Percentiles rank a stretch among this genome's conserved stretches.
phyloP scores from a whole-genome alignment of 2,113 vertebrate genomes.

The Electrona antarctica region DNA sequence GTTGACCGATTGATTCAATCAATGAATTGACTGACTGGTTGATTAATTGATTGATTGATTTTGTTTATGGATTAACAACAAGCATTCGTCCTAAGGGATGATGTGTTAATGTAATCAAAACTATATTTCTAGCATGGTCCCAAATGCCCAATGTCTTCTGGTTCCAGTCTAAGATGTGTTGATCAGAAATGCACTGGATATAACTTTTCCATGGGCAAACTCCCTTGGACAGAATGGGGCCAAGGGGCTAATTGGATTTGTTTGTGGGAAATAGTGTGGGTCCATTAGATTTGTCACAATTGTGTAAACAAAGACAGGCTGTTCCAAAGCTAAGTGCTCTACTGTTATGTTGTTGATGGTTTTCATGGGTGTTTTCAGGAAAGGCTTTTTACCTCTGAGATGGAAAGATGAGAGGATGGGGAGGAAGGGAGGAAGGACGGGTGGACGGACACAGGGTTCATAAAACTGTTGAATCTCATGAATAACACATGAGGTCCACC shows the following conservation, averaged over 20 bases:
- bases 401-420: slow-evolving; percentile 68
- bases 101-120: too few species aligned
- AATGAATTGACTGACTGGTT: too few species aligned
- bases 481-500: slow-evolving; percentile 71
- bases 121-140: too few species aligned
- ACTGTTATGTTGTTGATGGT: slow-evolving; percentile 52
- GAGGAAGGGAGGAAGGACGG: slow-evolving; percentile 55
- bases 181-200: background rate
- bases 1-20: too few species aligned
- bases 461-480: slow-evolving; percentile 71
- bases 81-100: too few species aligned
- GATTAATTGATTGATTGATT: too few species aligned
- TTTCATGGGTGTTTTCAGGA: slow-evolving; percentile 66
- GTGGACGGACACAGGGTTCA: slow-evolving; percentile 29
- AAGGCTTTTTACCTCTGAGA: slow-evolving; percentile 72
- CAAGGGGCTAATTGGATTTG: slow-evolving; percentile 59
- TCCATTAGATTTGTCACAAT: slow-evolving; percentile 73
- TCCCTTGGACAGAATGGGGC: slow-evolving; percentile 12
- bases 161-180: slow-evolving; percentile 1
- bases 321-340: slow-evolving; percentile 69
- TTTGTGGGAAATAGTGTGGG: slow-evolving; percentile 43
- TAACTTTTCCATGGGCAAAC: slow-evolving; percentile 20
- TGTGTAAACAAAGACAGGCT: slow-evolving; percentile 62
- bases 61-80: too few species aligned
- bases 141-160: too few species aligned